These are phyloP conservation scores for Coracias cyanogaster DNA, from an alignment of 2,797 vertebrate species.

Conservation along the genomic window DNA sequence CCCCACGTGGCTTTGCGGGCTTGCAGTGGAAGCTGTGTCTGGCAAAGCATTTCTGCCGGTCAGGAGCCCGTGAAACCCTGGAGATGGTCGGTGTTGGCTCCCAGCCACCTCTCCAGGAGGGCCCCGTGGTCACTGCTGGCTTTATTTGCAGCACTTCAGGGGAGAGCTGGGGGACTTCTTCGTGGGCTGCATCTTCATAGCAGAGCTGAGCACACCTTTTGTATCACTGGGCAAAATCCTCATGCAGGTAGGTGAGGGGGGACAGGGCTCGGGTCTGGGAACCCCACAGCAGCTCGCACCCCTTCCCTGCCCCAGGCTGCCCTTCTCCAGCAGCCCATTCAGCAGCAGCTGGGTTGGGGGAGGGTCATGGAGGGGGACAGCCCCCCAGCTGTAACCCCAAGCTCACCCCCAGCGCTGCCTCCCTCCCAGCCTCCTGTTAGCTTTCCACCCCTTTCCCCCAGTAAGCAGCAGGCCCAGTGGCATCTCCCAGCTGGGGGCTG, in stretches of 20 bases:
- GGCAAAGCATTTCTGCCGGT: neutral
- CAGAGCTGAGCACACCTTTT: constrained; percentile 97
- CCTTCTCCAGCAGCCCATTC: neutral
- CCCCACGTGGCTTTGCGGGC: neutral
- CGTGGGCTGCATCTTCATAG: constrained; percentile 93
- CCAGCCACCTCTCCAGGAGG: neutral
- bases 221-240: constrained; percentile 96
- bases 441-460: neutral
- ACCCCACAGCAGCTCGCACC: neutral
- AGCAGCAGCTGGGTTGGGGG: neutral
- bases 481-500: neutral
- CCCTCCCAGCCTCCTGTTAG: neutral
- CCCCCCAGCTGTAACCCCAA: neutral
- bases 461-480: neutral
- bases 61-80: neutral
- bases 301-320: neutral
- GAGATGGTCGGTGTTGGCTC: neutral
- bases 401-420: neutral
- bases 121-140: neutral
- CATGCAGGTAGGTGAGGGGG: constrained; percentile 88
- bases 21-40: neutral
- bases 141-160: constrained; percentile 86
- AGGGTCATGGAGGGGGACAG: neutral
- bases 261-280: fast-evolving
- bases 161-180: constrained; percentile 95